These are phyloP conservation scores for Sebastes aleutianus DNA, from an alignment of 2,797 vertebrate genomes.

Conservation along the genomic window DNA sequence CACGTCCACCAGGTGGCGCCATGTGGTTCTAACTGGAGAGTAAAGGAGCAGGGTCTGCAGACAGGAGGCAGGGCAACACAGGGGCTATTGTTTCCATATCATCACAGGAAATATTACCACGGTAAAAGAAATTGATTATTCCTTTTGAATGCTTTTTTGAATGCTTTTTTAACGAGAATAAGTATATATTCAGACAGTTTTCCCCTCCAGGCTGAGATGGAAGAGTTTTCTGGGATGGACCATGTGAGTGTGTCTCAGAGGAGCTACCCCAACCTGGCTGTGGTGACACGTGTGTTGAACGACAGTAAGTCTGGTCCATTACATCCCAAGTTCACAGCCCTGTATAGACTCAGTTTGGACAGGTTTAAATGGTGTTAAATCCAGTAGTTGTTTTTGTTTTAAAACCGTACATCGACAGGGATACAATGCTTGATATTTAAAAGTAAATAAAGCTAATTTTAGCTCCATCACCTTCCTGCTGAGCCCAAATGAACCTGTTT, in stretches of 20 bases:
- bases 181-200: not conserved
- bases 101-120: fast-evolving
- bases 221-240: not conserved
- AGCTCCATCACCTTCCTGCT: not conserved
- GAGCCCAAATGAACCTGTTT: not conserved
- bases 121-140: not conserved
- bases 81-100: fast-evolving
- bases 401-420: fast-evolving
- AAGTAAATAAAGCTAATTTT: not conserved
- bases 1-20: constrained; percentile 21
- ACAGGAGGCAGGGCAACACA: not conserved
- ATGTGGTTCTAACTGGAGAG: too few relatives aligned
- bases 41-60: too few relatives aligned
- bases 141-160: not conserved
- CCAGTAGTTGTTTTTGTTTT: fast-evolving
- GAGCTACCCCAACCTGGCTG: constrained; percentile 63
- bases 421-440: not conserved
- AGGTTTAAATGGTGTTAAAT: fast-evolving
- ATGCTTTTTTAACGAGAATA: not conserved
- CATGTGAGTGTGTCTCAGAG: not conserved
- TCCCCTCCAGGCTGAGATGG: not conserved
- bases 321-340: not conserved
- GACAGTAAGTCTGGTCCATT: constrained; percentile 39
- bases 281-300: constrained; percentile 59
- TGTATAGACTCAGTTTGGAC: not conserved